These are phyloP conservation scores for Acanthiza pusilla DNA, from an alignment of 2,797 vertebrate species.

Conservation along the genomic window DNA sequence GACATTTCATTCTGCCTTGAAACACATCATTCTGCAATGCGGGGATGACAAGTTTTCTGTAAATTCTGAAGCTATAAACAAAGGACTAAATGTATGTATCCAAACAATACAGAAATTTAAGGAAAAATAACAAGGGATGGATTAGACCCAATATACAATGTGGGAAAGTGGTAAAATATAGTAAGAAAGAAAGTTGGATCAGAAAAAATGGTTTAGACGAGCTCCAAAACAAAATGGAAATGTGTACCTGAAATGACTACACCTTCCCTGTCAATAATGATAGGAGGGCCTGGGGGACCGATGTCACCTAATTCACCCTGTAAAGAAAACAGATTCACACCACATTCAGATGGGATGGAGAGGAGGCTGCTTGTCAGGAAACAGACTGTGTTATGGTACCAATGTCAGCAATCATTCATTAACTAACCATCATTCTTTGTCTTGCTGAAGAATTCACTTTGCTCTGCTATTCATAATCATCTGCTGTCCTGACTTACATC, in stretches of 20 bases:
- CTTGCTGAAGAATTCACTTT: not conserved
- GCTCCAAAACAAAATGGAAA: slow-evolving; percentile 7
- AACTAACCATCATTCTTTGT: not conserved
- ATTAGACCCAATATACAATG: not conserved
- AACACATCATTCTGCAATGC: not conserved
- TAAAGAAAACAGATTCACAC: slow-evolving; percentile 16
- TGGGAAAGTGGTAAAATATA: not conserved
- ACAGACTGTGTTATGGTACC: not conserved
- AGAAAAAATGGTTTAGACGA: not conserved
- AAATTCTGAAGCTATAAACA: not conserved
- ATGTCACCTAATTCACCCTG: slow-evolving; percentile 86
- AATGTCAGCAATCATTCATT: not conserved
- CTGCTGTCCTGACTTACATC: not conserved
- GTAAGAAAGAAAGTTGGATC: not conserved
- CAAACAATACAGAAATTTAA: not conserved
- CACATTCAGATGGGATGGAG: not conserved
- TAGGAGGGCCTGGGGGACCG: slow-evolving; percentile 80
- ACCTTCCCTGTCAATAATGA: slow-evolving; percentile 40
- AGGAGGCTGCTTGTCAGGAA: not conserved
- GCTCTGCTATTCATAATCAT: not conserved
- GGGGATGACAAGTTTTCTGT: not conserved
- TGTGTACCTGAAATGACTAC: slow-evolving; percentile 70
- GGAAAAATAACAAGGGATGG: not conserved
- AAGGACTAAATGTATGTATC: not conserved
- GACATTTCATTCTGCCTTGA: not conserved